Base-by-base conservation (phyloP, 2,888 invertebrate genomes). In the Thymelicus lineola region DNA sequence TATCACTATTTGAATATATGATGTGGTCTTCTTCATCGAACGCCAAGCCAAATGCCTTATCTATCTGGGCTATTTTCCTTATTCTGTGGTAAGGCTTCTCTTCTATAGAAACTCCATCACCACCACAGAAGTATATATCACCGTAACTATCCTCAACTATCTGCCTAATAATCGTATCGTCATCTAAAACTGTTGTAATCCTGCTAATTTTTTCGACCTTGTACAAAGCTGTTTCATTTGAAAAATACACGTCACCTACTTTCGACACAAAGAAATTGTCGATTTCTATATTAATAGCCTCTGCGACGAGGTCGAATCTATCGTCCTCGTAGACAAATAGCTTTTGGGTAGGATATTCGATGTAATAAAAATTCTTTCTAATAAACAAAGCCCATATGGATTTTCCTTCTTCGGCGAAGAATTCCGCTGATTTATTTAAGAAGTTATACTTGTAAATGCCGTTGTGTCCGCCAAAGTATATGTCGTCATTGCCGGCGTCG, bases 401-500 rank as follows among this genome's bases (percentile, higher is more conserved):
- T 69, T 84, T 89, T 1, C 89, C 90, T 72, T 85, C 80, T 79
- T 90, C 91, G 0, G 84, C 85, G 74, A 90, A 92, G 66, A 83
- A 90, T 9, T 90, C 89, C 0, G 90, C 92, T 28, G 77, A 59
- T 74, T 83, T 86, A 0, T 85, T 86, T 0, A 88, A 69, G 70
- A 90, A 90, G 66, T 90, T 90, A 71, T 89, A 91, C 75, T 88
- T 90, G 74, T 90, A 92, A 6, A 92, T 89, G 0, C 92, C 92
- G n/a, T 90, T 84, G 58, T 92, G 90, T 0, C 91, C 92, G 0
- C 92, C 92, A 53, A 92, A 85, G 71, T 89, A 92, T 1, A 92
- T 80, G 42, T 90, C 90, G n/a, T 92, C 91, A 45, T 91, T 90
- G 0, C 86, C 86, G 0, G 78, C 72, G 63, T 92, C 92, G 55